Conservation (phyloP, 2,797 vertebrate species). For the Erithacus rubecula region DNA sequence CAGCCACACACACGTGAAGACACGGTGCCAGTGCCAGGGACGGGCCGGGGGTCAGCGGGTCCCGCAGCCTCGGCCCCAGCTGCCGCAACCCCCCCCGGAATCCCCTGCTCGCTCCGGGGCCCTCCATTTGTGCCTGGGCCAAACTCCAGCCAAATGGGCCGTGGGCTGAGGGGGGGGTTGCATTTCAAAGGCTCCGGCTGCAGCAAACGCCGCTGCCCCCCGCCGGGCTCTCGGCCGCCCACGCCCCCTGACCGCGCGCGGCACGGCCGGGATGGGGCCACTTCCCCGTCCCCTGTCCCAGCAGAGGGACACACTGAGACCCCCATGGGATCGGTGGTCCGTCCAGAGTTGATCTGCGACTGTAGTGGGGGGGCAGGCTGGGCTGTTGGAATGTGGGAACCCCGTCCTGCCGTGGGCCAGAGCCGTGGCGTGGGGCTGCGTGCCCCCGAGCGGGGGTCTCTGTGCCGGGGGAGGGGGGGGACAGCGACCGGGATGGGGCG, state of each 20-base stretch:
- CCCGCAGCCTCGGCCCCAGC: not conserved
- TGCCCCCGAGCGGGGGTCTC: not conserved
- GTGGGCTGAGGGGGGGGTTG: not conserved
- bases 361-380: too few species aligned
- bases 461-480: fast-evolving
- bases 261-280: not conserved
- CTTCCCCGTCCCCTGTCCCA: not conserved
- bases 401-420: fast-evolving
- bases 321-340: fast-evolving
- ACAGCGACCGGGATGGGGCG: fast-evolving
- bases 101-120: not conserved
- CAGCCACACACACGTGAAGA: not conserved
- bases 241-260: not conserved
- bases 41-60: not conserved
- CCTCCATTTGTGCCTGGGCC: slow-evolving; percentile 47
- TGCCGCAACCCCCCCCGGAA: not conserved
- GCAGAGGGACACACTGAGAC: not conserved
- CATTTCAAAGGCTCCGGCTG: slow-evolving; percentile 54
- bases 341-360: not conserved
- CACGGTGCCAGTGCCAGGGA: fast-evolving
- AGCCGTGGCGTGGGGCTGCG: not conserved
- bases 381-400: not conserved
- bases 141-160: slow-evolving; percentile 49
- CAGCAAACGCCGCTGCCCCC: slow-evolving; percentile 33
- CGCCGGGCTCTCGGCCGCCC: not conserved